Base-by-base conservation (phyloP, 2,888 invertebrate species). In the Panzeria rudis region DNA sequence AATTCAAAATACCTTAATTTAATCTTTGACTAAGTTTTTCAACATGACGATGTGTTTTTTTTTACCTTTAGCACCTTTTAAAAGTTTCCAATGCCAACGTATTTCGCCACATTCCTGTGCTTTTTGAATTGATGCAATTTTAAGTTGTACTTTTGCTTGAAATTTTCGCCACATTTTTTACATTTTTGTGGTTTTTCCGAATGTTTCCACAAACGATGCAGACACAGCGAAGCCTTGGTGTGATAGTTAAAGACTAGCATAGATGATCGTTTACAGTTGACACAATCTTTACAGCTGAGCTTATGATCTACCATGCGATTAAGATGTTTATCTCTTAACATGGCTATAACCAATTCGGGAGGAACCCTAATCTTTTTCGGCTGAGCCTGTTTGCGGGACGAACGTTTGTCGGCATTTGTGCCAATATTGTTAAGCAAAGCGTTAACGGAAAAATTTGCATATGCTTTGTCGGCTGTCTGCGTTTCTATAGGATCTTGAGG, bases 191-290 rank as follows among this genome's bases (percentile, higher is more conserved):
- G 72, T 15, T 83, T 83, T 52, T 86, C 78, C 5, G 89, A 84
- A 87, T 94, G 94, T 79, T 93, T 92, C 94, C 94, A 94, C 29
- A 93, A 87, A 15, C 91, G 91, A 89, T 94, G 94, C 77, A 94
- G 88, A 1, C 93, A 89, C 78, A 94, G 89, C 0, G 94, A 93
- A 56, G 92, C 92, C 44, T 90, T 91, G 3, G 93, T 93, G 84
- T 94, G 94, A 87, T 94, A 94, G 6, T 93, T 93, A 54, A 92
- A 91, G 50, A 90, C 91, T 9, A 92, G 88, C 88, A 89, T 89
- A 25, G 88, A 87, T 89, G 82, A 91, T 87, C 54, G 85, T 11
- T 87, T 88, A 20, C 87, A 88, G 4, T 81, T 91, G 83, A 83
- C 89, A 86, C 88, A 91, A 86, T 85, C 91, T 90, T 86, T 86